These are phyloP conservation scores for Heterotis niloticus DNA, from an alignment of 2,113 vertebrate genomes.

Conservation along the genomic window DNA sequence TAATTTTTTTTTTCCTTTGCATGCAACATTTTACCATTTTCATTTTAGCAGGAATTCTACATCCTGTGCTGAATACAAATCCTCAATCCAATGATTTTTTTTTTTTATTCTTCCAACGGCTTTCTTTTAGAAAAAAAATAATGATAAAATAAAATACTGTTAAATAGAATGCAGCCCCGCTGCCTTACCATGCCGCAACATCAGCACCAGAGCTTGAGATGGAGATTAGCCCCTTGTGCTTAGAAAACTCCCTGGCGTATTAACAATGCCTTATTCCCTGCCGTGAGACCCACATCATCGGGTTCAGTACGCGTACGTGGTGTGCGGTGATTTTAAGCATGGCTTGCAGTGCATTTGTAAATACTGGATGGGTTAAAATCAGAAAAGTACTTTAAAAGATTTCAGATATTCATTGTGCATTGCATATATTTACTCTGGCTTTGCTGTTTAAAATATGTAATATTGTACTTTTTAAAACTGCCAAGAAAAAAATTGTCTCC, in stretches of 20 bases:
- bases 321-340: background rate
- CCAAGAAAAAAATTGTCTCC: too few species aligned
- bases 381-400: background rate
- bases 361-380: background rate
- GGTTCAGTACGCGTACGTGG: background rate
- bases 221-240: conserved; percentile 16
- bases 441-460: background rate
- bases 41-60: conserved; percentile 65
- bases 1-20: conserved; percentile 67
- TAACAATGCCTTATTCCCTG: background rate
- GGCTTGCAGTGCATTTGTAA: background rate
- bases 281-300: background rate
- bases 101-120: background rate
- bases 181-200: conserved; percentile 26
- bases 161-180: conserved; percentile 53
- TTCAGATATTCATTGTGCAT: background rate
- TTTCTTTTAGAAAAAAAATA: conserved; percentile 50
- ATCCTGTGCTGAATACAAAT: conserved; percentile 48
- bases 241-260: background rate
- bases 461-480: background rate
- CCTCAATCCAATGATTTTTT: conserved; percentile 42
- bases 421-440: background rate
- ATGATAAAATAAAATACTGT: conserved; percentile 53
- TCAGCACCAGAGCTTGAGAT: conserved; percentile 34
- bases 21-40: conserved; percentile 69